Evolutionary conservation across 1,140 invertebrate genomes (phyloP).

Genomic region (Amphibalanus amphitrite): DNA sequence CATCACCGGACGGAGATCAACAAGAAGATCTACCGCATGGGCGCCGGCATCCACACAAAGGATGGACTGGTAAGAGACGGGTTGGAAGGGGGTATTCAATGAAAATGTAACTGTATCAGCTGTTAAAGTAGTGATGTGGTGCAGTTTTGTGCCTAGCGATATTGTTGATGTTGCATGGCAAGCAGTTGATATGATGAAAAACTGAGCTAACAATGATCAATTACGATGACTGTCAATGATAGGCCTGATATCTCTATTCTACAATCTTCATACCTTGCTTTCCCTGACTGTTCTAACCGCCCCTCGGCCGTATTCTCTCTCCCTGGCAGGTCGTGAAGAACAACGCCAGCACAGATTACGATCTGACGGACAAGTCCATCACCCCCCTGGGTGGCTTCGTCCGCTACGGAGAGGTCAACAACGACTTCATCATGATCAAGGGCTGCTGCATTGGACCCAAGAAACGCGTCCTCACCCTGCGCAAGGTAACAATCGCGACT

Average conservation of each 20-base stretch:
- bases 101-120: no score
- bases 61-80: constrained; percentile 44
- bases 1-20: constrained; percentile 99
- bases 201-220: constrained; percentile 8
- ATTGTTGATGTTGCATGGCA: no score
- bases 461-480: constrained; percentile 94
- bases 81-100: background rate
- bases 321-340: constrained; percentile 70
- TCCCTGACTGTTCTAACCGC: constrained; percentile 15
- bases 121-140: no score
- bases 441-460: constrained; percentile 96
- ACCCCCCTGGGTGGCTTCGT: constrained; percentile 99
- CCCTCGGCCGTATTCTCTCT: background rate
- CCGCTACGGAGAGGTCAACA: constrained; percentile 98
- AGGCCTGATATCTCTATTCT: constrained; percentile 12
- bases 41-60: constrained; percentile 77
- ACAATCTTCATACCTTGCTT: constrained; percentile 9
- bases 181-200: background rate
- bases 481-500: constrained; percentile 51
- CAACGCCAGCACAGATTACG: constrained; percentile 95
- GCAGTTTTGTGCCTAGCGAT: no score
- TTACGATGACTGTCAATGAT: constrained; percentile 16
- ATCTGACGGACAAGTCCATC: constrained; percentile 95
- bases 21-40: constrained; percentile 99
- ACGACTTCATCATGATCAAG: constrained; percentile 98